Evolutionary conservation across 2,888 invertebrate species (phyloP).

Genomic region (Philopedon plagiatum): DNA sequence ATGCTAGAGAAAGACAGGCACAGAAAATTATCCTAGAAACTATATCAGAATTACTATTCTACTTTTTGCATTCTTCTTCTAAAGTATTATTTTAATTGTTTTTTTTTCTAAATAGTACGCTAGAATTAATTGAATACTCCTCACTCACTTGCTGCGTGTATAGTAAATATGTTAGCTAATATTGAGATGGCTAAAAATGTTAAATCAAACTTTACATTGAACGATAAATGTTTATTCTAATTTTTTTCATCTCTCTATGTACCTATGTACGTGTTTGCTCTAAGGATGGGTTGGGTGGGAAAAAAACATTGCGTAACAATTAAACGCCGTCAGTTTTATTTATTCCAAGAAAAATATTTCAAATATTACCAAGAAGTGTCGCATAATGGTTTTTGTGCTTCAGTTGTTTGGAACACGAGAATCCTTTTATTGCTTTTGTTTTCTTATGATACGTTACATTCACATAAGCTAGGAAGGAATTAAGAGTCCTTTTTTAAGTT

Average conservation of each 20-base stretch:
- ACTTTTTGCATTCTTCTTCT: conserved; percentile 35
- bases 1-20: conserved; percentile 63
- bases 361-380: too few species aligned
- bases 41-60: conserved; percentile 25
- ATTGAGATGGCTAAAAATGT: conserved; percentile 21
- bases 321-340: neutral
- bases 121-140: conserved; percentile 10
- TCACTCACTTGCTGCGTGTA: conserved; percentile 35
- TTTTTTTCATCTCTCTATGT: conserved; percentile 66
- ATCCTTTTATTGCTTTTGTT: too few species aligned
- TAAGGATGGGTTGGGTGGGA: conserved; percentile 52
- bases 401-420: too few species aligned
- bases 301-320: neutral
- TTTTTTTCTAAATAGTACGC: conserved; percentile 17
- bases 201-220: conserved; percentile 12
- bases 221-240: conserved; percentile 32
- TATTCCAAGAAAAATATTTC: too few species aligned
- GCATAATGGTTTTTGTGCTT: too few species aligned
- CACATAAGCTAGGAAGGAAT: too few species aligned
- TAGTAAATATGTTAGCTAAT: conserved; percentile 30
- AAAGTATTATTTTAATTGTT: neutral
- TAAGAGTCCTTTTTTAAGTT: too few species aligned
- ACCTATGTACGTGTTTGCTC: conserved; percentile 66
- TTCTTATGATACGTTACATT: too few species aligned
- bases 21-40: conserved; percentile 56